phyloP scores from a whole-genome alignment of 2,888 invertebrate genomes.

The Lissonota sp. region DNA sequence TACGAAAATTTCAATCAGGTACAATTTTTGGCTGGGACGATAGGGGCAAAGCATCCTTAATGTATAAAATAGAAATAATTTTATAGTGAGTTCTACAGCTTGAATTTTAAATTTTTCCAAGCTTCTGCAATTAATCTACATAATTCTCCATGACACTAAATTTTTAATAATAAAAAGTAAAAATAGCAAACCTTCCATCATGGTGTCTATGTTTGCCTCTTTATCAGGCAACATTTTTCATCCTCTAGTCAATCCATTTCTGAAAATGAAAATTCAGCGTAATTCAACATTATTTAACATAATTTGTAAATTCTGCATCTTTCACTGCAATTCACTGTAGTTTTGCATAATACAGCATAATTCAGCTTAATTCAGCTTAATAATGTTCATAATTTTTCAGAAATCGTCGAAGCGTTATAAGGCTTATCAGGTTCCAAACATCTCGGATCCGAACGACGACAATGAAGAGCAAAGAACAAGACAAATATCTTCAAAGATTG shows the following conservation, averaged over 20 bases:
- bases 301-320: background rate
- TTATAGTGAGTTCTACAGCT: too few species aligned
- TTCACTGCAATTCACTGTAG: constrained; percentile 7
- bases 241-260: constrained; percentile 71
- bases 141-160: background rate
- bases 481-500: too few species aligned
- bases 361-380: background rate
- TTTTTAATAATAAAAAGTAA: background rate
- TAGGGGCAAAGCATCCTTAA: too few species aligned
- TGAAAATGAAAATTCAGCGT: constrained; percentile 66
- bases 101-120: background rate
- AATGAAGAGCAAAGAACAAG: too few species aligned
- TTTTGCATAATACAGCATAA: background rate
- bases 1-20: too few species aligned
- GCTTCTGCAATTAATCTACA: background rate
- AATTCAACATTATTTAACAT: constrained; percentile 22
- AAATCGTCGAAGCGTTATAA: too few species aligned
- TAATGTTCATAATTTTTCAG: too few species aligned
- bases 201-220: constrained; percentile 77
- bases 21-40: too few species aligned
- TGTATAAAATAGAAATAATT: too few species aligned
- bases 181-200: constrained; percentile 79
- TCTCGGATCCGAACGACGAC: too few species aligned
- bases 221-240: constrained; percentile 78
- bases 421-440: too few species aligned